Evolutionary conservation across 2,888 invertebrate genomes (phyloP), one percentile per base, ranked within the genome.

Genomic region (Dasypogon diadema): DNA sequence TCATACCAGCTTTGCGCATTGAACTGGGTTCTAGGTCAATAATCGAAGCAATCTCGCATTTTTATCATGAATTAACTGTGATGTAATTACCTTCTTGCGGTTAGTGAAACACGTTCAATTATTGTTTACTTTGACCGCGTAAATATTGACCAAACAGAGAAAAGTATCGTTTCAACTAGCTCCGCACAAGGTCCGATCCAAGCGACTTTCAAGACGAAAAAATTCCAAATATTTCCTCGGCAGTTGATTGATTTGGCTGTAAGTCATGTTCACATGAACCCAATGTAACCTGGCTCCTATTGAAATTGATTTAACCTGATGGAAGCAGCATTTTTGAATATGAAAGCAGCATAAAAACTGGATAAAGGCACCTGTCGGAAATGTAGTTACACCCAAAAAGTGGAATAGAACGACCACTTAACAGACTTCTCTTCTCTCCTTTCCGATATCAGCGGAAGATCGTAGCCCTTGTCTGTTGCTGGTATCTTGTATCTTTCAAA

Each of bases 281-380:
- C 68, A 24, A 24, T 51, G 51, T 51, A 68, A 51, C 54, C 54
- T 54, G 70, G 70, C 70, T 70, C 70, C 70, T 70, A 70, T 70
- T 70, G 70, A 70, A 70, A 70, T 70, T 70, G 70, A 70, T 70
- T 70, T 70, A 54, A 70, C 70, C 34, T 54, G 70, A 70, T 70
- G 70, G 70, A 70, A 34, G 70, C 54, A 54, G 30, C 51, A 26
- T 70, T 54, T 70, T 70, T 70, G 34, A 70, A 70, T 51, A 54
- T 54, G 51, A 70, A 70, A 56, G 34, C 54, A 54, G 34, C 54
- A 54, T 21, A 70, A 70, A 70, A 70, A 65, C 73, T 68, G 68
- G 56, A 21, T 46, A 56, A 68, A 74, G 74, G 74, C 76, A 76
- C 76, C 76, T 76, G 76, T 76, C 74, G 76, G 73, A 76, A 74